Evolutionary conservation across 2,797 vertebrate genomes (phyloP).

Genomic region (Paramormyrops hopkinsi): DNA sequence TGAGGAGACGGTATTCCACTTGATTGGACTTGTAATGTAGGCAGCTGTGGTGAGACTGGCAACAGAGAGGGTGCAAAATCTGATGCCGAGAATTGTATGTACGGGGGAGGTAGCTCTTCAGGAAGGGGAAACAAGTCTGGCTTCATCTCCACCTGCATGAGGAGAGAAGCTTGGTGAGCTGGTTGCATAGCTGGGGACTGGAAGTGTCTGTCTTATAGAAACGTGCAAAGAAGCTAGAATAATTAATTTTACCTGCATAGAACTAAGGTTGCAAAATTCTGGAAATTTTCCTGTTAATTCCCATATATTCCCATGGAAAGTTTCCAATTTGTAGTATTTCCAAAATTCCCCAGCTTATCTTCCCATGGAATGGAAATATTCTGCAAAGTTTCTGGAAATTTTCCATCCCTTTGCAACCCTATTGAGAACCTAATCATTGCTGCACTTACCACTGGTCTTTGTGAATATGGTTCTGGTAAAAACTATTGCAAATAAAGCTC

Average conservation of each 20-base stretch:
- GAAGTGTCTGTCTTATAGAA: background rate
- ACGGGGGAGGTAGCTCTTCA: background rate
- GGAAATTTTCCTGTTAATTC: background rate
- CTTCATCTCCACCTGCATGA: slow-evolving; percentile 9
- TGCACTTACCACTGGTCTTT: background rate
- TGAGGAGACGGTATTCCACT: background rate
- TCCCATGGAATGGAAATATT: background rate
- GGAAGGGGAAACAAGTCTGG: background rate
- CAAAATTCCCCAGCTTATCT: background rate
- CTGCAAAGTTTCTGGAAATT: background rate
- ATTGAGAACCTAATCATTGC: background rate
- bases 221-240: background rate
- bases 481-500: background rate
- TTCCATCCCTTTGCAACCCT: background rate
- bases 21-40: background rate
- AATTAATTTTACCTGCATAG: background rate
- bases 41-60: background rate
- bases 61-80: background rate
- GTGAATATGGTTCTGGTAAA: background rate
- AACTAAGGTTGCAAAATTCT: background rate
- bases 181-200: background rate
- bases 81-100: background rate
- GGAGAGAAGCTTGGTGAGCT: background rate
- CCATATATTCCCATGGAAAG: background rate
- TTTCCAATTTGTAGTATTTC: background rate